These are phyloP conservation scores for Agelaius tricolor DNA, from an alignment of 2,113 vertebrate species.

Conservation along the genomic window DNA sequence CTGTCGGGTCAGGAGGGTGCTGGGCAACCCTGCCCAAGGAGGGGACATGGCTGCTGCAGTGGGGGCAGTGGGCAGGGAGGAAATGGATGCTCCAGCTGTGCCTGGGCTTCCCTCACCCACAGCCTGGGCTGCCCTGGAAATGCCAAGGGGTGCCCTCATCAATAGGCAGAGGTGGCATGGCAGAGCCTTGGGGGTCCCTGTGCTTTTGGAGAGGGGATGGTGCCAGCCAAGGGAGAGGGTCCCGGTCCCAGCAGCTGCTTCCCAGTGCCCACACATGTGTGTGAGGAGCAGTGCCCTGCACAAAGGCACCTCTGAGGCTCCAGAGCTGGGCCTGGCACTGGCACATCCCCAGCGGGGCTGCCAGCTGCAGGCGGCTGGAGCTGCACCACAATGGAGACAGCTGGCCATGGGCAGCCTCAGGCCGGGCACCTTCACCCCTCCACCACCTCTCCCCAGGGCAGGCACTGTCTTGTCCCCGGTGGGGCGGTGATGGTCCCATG, in stretches of 20 bases:
- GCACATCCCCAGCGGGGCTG: neutral
- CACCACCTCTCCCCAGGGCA: fast-evolving
- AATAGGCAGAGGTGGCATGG: neutral
- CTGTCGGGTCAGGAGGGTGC: neutral
- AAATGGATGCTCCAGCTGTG: fast-evolving
- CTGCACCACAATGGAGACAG: fast-evolving
- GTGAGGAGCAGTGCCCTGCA: neutral
- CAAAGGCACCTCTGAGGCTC: conserved; percentile 7
- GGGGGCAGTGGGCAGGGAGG: neutral
- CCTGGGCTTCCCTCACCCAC: neutral
- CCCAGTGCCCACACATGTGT: neutral
- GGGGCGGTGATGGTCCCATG: fast-evolving
- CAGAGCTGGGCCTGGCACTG: neutral
- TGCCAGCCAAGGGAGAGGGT: neutral
- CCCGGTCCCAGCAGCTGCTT: neutral
- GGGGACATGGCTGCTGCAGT: neutral
- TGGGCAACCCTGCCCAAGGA: neutral
- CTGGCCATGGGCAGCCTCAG: neutral
- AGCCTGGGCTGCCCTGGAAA: neutral
- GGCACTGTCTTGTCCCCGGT: fast-evolving
- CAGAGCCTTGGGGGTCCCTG: neutral
- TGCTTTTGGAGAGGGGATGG: neutral
- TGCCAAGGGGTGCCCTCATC: neutral
- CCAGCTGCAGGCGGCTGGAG: conserved; percentile 4
- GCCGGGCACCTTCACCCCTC: neutral